phyloP scores from a whole-genome alignment of 2,113 vertebrate species.

The Diadophis punctatus region DNA sequence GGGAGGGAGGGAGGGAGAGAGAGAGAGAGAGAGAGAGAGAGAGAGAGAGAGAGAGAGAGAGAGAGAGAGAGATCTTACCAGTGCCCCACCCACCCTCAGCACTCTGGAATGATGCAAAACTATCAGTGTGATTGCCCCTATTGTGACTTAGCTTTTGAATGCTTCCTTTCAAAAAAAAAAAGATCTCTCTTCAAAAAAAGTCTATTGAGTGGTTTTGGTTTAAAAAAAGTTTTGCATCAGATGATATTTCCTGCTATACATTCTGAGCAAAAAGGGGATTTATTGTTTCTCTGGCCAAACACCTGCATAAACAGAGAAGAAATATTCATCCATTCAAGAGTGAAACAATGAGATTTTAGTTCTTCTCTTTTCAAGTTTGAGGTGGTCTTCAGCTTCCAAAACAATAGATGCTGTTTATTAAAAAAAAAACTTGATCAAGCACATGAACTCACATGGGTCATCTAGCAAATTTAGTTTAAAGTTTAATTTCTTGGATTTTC shows the following conservation, averaged over 20 bases:
- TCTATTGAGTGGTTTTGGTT: not conserved
- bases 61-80: too few species aligned
- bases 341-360: not conserved
- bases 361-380: not conserved
- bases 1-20: too few species aligned
- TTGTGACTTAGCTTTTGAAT: not conserved
- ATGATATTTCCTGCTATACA: not conserved
- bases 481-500: not conserved
- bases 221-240: not conserved
- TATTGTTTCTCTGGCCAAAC: not conserved
- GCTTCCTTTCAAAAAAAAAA: not conserved
- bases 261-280: not conserved
- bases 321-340: not conserved
- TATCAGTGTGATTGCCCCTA: not conserved
- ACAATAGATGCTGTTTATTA: not conserved
- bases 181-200: too few species aligned
- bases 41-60: too few species aligned
- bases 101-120: not conserved
- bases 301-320: not conserved
- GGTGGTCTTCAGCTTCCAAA: not conserved
- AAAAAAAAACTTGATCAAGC: not conserved
- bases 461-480: not conserved
- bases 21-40: too few species aligned
- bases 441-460: not conserved
- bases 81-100: not conserved